Base-by-base conservation (phyloP, 2,888 invertebrate genomes). In the Chrysotoxum bicinctum region DNA sequence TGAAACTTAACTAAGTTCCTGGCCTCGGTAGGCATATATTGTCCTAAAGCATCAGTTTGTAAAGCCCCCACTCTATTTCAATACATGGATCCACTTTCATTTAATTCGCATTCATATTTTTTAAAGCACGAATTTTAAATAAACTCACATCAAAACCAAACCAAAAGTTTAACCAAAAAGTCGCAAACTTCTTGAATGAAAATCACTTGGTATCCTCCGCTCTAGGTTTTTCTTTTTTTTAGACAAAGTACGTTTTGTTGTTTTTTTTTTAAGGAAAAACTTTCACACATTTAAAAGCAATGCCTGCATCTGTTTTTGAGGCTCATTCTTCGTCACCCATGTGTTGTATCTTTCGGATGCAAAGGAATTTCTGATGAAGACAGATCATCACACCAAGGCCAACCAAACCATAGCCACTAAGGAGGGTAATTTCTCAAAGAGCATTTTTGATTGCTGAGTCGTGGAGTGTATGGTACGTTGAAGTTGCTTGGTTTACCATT, bases 391-490 rank as follows among this genome's bases (percentile, higher is more conserved):
- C 50, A 50, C 50, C 66, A 66, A 66, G 32, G 23, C 10, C 43
- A 45, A 64, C 43, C 45, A 26, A 66, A 66, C 58, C 79, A 68
- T 56, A 37, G 58, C 75, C 84, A 72, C 84, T 75, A 79, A 84
- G 75, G 75, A 79, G 72, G 75, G 79, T 79, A 84, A 84, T 84
- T 84, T 80, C 68, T 84, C 84, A 84, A 75, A 79, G 79, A 66
- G 66, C 79, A 79, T 75, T 76, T 66, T 60, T 79, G 75, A 74
- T 79, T 69, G 54, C 62, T 35, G 40, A 62, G 60, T 26, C 52
- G 54, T 76, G 32, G 56, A 76, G 19, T 19, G 45, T 19, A 19
- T 19, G 4, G 12, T 10, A 32, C 26, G 54, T 66, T 43, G 50
- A 76, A 50, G 48, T 66, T 50, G 50, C 66, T 40, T 58, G 82